These are phyloP conservation scores for Oreochromis niloticus DNA, from an alignment of 2,113 vertebrate species.

Conservation along the genomic window DNA sequence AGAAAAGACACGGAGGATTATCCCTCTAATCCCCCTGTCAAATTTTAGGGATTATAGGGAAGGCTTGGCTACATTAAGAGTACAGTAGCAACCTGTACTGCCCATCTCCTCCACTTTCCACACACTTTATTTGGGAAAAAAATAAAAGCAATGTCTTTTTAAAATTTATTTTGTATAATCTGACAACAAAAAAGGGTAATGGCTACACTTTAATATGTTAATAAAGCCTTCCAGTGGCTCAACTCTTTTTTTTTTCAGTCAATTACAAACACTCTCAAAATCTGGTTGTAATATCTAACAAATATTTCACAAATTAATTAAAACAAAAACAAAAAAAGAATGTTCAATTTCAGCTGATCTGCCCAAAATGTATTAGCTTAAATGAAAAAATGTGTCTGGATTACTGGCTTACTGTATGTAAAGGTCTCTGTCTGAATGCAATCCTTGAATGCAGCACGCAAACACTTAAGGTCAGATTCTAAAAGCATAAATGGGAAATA, in stretches of 20 bases:
- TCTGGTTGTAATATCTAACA: background rate
- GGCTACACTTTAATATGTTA: background rate
- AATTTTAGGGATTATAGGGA: conserved; percentile 34
- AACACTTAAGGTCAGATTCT: background rate
- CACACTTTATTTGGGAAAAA: background rate
- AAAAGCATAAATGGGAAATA: conserved; percentile 1
- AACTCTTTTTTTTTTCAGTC: background rate
- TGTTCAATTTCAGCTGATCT: background rate
- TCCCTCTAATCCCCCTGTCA: conserved; percentile 50
- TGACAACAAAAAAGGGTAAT: background rate
- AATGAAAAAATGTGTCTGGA: background rate
- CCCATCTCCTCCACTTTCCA: background rate
- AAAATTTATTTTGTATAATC: background rate
- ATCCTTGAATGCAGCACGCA: background rate
- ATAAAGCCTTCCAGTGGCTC: background rate
- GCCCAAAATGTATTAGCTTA: background rate
- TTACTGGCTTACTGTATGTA: background rate
- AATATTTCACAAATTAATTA: background rate
- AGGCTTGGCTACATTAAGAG: conserved; percentile 31
- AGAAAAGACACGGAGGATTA: conserved; percentile 62
- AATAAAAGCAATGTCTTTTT: background rate
- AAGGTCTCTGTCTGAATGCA: background rate
- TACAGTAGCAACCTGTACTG: conserved; percentile 35
- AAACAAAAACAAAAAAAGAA: background rate
- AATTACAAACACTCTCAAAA: background rate